Conservation (phyloP, 2,888 invertebrate species). For the Aphodius sticticus region DNA sequence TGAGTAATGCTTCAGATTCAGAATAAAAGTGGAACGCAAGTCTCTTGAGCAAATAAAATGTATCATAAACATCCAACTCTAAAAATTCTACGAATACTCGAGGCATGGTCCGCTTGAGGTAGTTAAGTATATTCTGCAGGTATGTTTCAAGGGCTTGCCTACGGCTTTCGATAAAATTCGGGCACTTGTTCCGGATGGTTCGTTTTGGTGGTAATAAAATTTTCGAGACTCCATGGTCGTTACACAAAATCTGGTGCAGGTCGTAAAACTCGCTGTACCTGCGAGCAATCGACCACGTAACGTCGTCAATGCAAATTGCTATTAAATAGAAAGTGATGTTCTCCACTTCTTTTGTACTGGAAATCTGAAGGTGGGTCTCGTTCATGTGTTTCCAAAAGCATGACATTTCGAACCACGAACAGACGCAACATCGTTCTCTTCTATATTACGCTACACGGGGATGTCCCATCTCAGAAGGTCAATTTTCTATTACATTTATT, state of each 20-base stretch:
- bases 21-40: slow-evolving; percentile 81
- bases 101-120: slow-evolving; percentile 82
- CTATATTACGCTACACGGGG: background rate
- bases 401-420: slow-evolving; percentile 66
- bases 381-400: slow-evolving; percentile 75
- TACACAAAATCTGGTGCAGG: slow-evolving; percentile 83
- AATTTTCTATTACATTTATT: no score
- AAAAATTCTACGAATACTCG: slow-evolving; percentile 83
- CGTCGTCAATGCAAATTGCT: slow-evolving; percentile 71
- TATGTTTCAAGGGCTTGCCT: slow-evolving; percentile 83
- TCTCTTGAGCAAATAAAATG: slow-evolving; percentile 84
- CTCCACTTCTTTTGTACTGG: slow-evolving; percentile 69
- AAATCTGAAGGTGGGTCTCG: slow-evolving; percentile 72
- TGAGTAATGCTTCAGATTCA: slow-evolving; percentile 74
- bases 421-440: background rate
- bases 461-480: no score
- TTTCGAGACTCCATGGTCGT: slow-evolving; percentile 82
- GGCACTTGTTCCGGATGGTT: slow-evolving; percentile 88
- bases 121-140: slow-evolving; percentile 77
- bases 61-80: slow-evolving; percentile 89
- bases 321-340: slow-evolving; percentile 79
- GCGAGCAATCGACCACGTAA: slow-evolving; percentile 84
- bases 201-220: slow-evolving; percentile 93
- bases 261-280: slow-evolving; percentile 92
- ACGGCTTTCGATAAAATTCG: slow-evolving; percentile 85